These are phyloP conservation scores for Percina caprodes DNA, from an alignment of 2,113 vertebrate species.

Conservation along the genomic window DNA sequence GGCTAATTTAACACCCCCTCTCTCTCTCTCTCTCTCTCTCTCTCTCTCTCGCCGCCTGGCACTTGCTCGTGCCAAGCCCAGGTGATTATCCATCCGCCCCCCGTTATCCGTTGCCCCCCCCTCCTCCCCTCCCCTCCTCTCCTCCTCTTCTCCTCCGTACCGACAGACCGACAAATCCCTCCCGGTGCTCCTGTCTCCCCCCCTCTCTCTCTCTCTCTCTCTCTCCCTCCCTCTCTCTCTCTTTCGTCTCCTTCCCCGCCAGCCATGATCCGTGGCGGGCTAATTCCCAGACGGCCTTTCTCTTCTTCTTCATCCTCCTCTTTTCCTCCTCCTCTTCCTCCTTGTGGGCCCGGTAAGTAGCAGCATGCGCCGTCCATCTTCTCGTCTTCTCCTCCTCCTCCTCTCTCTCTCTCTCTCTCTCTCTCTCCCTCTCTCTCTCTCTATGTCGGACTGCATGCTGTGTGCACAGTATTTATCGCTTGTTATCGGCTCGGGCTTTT, in stretches of 20 bases:
- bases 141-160: constrained; percentile 46
- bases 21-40: constrained; percentile 7
- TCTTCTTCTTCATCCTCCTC: constrained; percentile 48
- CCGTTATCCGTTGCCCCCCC: constrained; percentile 29
- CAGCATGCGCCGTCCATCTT: constrained; percentile 70
- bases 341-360: constrained; percentile 73
- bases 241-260: constrained; percentile 75
- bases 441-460: constrained; percentile 69
- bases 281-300: constrained; percentile 81
- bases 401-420: too few species aligned
- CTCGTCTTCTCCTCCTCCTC: constrained; percentile 47
- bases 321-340: constrained; percentile 54
- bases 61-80: constrained; percentile 75
- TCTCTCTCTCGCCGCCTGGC: constrained; percentile 14
- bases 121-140: neutral
- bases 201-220: constrained; percentile 38
- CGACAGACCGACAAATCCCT: constrained; percentile 75
- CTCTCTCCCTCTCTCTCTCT: too few species aligned
- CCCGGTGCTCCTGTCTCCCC: constrained; percentile 66
- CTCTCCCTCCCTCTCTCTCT: constrained; percentile 45
- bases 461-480: constrained; percentile 76
- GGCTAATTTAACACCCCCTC: constrained; percentile 56
- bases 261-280: constrained; percentile 82
- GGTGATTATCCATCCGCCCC: constrained; percentile 76
- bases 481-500: constrained; percentile 65